Percentiles rank a stretch among this genome's conserved stretches.
phyloP scores from a whole-genome alignment of 2,113 vertebrate genomes.

The Mobula hypostoma region DNA sequence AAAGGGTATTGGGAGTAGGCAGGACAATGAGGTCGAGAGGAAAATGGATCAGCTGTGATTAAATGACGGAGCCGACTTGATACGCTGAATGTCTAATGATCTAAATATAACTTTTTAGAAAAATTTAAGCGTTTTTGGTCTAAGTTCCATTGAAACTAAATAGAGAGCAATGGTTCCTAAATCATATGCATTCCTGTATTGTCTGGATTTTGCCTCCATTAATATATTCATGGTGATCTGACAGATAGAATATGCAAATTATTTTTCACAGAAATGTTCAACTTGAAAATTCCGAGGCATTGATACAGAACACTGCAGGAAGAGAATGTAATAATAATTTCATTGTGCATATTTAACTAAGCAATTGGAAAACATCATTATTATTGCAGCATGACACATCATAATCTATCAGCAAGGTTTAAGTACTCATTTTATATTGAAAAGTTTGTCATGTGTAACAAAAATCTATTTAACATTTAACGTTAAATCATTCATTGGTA shows the following conservation, averaged over 20 bases:
- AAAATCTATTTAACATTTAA: slow-evolving; percentile 15
- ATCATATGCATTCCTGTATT: background rate
- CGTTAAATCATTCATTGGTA: background rate
- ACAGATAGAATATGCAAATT: background rate
- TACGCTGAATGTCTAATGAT: too few relatives aligned
- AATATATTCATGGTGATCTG: background rate
- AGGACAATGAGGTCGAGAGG: too few relatives aligned
- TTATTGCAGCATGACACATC: background rate
- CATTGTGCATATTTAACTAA: slow-evolving; percentile 25
- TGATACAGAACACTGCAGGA: background rate
- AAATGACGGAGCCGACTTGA: too few relatives aligned
- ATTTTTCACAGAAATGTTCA: background rate
- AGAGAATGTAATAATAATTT: background rate
- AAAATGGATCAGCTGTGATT: too few relatives aligned
- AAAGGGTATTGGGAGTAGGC: too few relatives aligned
- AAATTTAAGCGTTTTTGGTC: background rate
- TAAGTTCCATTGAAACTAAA: background rate
- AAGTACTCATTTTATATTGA: slow-evolving; percentile 8
- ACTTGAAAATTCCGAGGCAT: background rate
- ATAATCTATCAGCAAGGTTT: slow-evolving; percentile 16
- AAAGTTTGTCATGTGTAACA: slow-evolving; percentile 1
- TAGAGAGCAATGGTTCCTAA: background rate
- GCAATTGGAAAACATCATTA: slow-evolving; percentile 30
- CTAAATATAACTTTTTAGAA: background rate
- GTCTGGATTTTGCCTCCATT: background rate